Conservation (phyloP, 2,797 vertebrate genomes). For the Steatocranus sp. region DNA sequence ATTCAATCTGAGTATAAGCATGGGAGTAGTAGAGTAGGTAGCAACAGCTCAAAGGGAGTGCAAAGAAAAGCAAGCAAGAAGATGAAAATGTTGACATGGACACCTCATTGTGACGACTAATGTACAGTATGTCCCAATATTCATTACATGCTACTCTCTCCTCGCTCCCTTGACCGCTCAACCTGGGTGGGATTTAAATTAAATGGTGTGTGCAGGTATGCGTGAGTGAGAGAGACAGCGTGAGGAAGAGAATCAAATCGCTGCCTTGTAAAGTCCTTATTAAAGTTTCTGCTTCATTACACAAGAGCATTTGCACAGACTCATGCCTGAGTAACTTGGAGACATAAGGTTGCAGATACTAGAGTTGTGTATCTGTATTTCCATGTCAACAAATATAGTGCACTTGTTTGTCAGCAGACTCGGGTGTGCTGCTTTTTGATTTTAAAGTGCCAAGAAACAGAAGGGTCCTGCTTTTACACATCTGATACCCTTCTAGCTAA, state of each 20-base stretch:
- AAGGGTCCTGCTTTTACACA: not conserved
- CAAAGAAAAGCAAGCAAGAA: slow-evolving; percentile 2
- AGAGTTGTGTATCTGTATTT: not conserved
- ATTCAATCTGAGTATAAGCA: not conserved
- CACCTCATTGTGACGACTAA: slow-evolving; percentile 54
- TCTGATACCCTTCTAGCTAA: not conserved
- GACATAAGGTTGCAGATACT: not conserved
- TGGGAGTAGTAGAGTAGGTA: not conserved
- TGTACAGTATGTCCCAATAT: slow-evolving; percentile 39
- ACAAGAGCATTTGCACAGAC: slow-evolving; percentile 1
- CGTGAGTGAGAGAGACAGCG: slow-evolving; percentile 14
- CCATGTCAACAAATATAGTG: not conserved
- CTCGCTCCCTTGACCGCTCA: slow-evolving; percentile 22
- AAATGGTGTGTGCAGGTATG: slow-evolving; percentile 49
- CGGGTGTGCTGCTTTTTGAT: not conserved
- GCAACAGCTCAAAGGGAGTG: slow-evolving; percentile 10
- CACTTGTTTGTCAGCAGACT: not conserved
- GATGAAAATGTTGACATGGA: slow-evolving; percentile 38
- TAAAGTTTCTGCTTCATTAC: slow-evolving; percentile 58
- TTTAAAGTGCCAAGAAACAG: not conserved
- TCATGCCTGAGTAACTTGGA: not conserved
- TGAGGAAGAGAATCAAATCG: slow-evolving; percentile 21
- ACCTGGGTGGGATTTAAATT: slow-evolving; percentile 52
- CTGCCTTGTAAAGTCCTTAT: slow-evolving; percentile 52
- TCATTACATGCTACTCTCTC: slow-evolving; percentile 43